A percentile compares a stretch with the other conserved stretches of the same genome.
Evolutionary conservation across 2,888 invertebrate species (phyloP).

Genomic region (Chironomus riparius): DNA sequence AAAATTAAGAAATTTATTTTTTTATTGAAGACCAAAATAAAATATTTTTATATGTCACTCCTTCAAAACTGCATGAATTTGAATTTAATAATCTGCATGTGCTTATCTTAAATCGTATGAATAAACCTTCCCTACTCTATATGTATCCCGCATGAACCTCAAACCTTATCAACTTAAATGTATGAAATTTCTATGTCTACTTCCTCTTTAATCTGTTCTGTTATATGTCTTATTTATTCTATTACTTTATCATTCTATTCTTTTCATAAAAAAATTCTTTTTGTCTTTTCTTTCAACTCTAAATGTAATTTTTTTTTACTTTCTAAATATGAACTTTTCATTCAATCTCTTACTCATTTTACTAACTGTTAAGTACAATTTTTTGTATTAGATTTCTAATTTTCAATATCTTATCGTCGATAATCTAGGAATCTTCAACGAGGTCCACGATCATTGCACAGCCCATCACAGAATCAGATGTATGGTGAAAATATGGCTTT

Average conservation of each 20-base stretch:
- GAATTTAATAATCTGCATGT: too few relatives aligned
- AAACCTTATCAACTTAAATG: too few relatives aligned
- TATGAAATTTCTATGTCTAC: too few relatives aligned
- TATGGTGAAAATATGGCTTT: conserved; percentile 23
- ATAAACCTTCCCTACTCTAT: too few relatives aligned
- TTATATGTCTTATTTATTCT: not conserved
- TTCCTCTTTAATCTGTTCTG: not conserved
- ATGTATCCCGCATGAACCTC: too few relatives aligned
- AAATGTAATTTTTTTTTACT: not conserved
- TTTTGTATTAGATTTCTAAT: not conserved
- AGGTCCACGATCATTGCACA: conserved; percentile 3
- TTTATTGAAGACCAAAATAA: too few relatives aligned
- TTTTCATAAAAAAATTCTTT: not conserved
- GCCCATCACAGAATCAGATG: conserved; percentile 18
- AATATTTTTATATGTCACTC: too few relatives aligned
- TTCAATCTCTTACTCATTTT: not conserved
- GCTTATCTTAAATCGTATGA: too few relatives aligned
- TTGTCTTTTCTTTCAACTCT: conserved; percentile 9
- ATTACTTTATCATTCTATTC: not conserved
- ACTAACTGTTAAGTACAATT: not conserved
- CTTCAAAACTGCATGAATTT: too few relatives aligned
- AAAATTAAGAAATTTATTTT: too few relatives aligned
- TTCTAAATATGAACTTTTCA: not conserved
- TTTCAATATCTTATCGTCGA: not conserved
- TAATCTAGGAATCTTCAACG: conserved; percentile 15